These are phyloP conservation scores for Bathybates hornii DNA, from an alignment of 2,113 vertebrate genomes.

Conservation along the genomic window DNA sequence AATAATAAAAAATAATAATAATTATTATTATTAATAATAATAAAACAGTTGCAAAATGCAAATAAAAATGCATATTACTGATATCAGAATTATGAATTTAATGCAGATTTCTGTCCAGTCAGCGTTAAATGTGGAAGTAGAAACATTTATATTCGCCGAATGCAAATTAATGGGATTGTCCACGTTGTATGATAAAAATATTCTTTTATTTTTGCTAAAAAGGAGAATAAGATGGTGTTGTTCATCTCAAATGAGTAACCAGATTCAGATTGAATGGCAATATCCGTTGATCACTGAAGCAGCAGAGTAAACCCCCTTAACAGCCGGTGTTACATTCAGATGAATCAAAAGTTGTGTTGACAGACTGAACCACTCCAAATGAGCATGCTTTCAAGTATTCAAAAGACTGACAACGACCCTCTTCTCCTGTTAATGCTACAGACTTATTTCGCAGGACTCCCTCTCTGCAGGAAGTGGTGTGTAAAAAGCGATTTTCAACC, in stretches of 20 bases:
- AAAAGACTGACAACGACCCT: not conserved
- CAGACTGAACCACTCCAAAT: not conserved
- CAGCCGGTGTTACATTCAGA: not conserved
- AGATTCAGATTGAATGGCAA: not conserved
- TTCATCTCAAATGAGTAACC: not conserved
- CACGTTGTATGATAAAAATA: not conserved
- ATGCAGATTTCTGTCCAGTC: not conserved
- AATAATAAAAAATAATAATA: not conserved
- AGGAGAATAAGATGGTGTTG: not conserved
- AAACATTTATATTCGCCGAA: not conserved
- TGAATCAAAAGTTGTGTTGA: not conserved
- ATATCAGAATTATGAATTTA: not conserved
- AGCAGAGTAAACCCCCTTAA: not conserved
- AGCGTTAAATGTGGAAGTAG: not conserved
- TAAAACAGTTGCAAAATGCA: not conserved
- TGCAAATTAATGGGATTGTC: not conserved
- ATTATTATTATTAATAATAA: not conserved
- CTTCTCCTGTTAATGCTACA: not conserved
- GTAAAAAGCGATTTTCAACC: not conserved
- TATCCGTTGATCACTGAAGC: slow-evolving; percentile 10
- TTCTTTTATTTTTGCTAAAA: not conserved
- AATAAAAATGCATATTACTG: not conserved
- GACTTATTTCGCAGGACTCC: not conserved
- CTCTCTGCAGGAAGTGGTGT: not conserved
- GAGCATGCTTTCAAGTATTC: not conserved